Percentiles rank a stretch among this genome's conserved stretches.
These are phyloP conservation scores for Dasypus novemcinctus DNA, from an alignment of 2,113 vertebrate species.

Conservation along the genomic window DNA sequence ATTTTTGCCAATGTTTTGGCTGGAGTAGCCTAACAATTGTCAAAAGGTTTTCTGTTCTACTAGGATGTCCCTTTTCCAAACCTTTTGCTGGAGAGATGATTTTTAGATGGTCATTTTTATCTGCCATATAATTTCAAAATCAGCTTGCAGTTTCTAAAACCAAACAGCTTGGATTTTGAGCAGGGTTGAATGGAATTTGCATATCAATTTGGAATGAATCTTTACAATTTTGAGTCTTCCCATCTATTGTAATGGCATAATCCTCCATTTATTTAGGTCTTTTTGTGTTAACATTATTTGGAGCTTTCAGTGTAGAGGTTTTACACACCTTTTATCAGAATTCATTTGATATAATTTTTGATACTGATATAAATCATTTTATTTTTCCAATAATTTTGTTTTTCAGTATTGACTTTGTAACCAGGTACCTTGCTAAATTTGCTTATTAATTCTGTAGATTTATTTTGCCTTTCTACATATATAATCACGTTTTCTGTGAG, in stretches of 20 bases:
- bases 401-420: not conserved
- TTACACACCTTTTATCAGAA: not conserved
- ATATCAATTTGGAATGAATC: not conserved
- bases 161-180: not conserved
- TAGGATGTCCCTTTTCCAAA: not conserved
- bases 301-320: not conserved
- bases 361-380: not conserved
- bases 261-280: not conserved
- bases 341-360: not conserved
- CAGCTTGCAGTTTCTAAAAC: not conserved
- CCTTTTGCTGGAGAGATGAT: not conserved
- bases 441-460: not conserved
- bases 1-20: not conserved
- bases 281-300: not conserved
- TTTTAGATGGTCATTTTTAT: not conserved
- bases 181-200: not conserved
- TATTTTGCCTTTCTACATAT: not conserved
- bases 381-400: not conserved
- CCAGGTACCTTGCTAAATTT: not conserved
- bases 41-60: not conserved
- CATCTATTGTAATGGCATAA: not conserved
- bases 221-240: not conserved
- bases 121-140: not conserved
- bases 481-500: not conserved
- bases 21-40: not conserved